Evolutionary conservation across 2,888 invertebrate genomes (phyloP).

Genomic region (Chrysotoxum bicinctum): DNA sequence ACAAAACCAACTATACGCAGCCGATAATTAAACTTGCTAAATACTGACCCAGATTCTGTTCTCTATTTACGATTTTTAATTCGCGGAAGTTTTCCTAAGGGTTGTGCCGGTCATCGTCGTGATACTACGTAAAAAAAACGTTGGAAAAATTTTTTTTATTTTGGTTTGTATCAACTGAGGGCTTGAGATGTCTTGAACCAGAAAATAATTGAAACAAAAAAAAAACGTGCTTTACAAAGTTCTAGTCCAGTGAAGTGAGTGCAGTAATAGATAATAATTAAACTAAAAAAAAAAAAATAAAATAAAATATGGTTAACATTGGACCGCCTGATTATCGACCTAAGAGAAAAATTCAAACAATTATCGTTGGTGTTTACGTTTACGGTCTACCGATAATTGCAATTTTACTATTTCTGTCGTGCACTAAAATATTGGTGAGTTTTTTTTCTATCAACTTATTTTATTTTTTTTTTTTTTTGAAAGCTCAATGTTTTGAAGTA

Average conservation of each 20-base stretch:
- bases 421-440: constrained; percentile 9
- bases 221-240: background rate
- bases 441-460: background rate
- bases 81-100: background rate
- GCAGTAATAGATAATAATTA: background rate
- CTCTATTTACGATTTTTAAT: background rate
- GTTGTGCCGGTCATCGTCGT: background rate
- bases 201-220: background rate
- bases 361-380: constrained; percentile 2
- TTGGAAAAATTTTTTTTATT: background rate
- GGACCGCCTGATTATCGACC: background rate
- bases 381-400: background rate
- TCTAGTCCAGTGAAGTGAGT: background rate
- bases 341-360: constrained; percentile 27
- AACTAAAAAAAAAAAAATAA: background rate
- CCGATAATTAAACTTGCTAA: constrained; percentile 20
- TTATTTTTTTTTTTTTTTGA: background rate
- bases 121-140: background rate
- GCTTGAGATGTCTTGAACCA: background rate
- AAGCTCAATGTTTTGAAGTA: background rate
- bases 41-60: background rate
- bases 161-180: background rate
- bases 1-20: background rate
- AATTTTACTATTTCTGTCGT: background rate
- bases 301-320: background rate